Percentiles rank a stretch among this genome's conserved stretches.
phyloP scores from a whole-genome alignment of 1,140 invertebrate genomes.

The Brachionus sp. region DNA sequence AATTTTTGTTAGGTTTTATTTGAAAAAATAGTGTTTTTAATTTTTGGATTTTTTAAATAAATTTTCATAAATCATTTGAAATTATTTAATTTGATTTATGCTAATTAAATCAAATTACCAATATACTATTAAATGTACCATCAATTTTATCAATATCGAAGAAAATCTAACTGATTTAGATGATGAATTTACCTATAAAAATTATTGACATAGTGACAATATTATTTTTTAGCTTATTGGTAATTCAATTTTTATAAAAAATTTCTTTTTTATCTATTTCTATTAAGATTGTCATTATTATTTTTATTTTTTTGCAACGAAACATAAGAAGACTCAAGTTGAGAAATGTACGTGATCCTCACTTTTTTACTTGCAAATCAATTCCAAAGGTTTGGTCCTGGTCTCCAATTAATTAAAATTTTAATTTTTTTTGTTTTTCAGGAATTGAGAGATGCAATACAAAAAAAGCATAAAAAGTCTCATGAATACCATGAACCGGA shows the following conservation, averaged over 20 bases:
- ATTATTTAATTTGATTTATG: background rate
- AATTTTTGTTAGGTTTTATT: background rate
- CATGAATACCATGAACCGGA: conserved; percentile 10
- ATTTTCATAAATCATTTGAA: background rate
- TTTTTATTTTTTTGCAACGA: conserved; percentile 9
- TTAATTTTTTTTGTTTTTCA: background rate
- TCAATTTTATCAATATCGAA: background rate
- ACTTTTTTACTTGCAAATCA: conserved; percentile 31
- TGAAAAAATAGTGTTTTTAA: background rate
- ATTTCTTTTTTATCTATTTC: background rate
- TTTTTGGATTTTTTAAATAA: background rate
- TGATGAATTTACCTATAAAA: conserved; percentile 14
- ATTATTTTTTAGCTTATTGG: conserved; percentile 2
- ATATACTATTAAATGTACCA: background rate
- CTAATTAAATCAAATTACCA: background rate
- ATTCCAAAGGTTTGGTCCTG: background rate
- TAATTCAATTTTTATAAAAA: background rate
- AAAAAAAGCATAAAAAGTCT: conserved; percentile 18
- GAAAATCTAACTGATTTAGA: background rate
- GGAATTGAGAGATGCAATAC: conserved; percentile 26
- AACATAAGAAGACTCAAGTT: conserved; percentile 16
- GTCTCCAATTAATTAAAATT: background rate
- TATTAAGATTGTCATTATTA: conserved; percentile 22
- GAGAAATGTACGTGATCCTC: conserved; percentile 21
- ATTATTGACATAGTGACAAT: conserved; percentile 21